Evolutionary conservation across 2,113 vertebrate species (phyloP), one percentile per base, ranked within the genome.

Genomic region (Trochalopteron elliotii): DNA sequence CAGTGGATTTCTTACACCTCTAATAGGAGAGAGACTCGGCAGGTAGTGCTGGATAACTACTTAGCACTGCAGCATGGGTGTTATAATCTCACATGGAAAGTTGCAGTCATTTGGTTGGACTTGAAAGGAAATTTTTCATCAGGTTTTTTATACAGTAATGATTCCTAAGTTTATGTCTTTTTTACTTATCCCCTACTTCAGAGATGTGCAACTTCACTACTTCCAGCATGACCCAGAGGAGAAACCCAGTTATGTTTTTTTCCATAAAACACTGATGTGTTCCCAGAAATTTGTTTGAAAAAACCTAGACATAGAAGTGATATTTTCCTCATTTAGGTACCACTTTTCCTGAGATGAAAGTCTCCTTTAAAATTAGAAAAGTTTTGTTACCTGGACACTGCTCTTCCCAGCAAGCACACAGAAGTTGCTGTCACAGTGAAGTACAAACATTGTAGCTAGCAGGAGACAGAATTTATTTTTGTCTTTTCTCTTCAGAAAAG

Each of bases 1-100:
- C 84, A 67, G 23, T 31, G 50, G 60, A 28, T 93, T 95, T 92
- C 69, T 84, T 57, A 68, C 91, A 95, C 74, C 86, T 93, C 77
- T 94, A 92, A 96, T 57, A 94, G 59, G 60, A 85, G n/a, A 64
- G 65, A 92, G 20, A 77, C 50, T 59, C 84, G 74, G 80, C 71
- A 90, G 67, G 81, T 71, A 49, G 45, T 50, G 33, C 55, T 81
- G 57, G 57, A 56, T 96, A 83, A 87, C 93, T 91, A 89, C 77
- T 94, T 96, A 85, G n/a, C 77, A 84, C 61, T 0, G 0, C 30
- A 42, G 21, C 61, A 75, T 24, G 44, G 52, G 52, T 72, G 87
- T 52, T 86, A 83, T 35, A 86, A 69, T 61, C 65, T 50, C 76
- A 84, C 45, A 53, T 27, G 40, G 83, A 83, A 89, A 94, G 69